Base-by-base conservation (phyloP, 2,888 invertebrate species). In the Kuschelorhynchus macadamiae region DNA sequence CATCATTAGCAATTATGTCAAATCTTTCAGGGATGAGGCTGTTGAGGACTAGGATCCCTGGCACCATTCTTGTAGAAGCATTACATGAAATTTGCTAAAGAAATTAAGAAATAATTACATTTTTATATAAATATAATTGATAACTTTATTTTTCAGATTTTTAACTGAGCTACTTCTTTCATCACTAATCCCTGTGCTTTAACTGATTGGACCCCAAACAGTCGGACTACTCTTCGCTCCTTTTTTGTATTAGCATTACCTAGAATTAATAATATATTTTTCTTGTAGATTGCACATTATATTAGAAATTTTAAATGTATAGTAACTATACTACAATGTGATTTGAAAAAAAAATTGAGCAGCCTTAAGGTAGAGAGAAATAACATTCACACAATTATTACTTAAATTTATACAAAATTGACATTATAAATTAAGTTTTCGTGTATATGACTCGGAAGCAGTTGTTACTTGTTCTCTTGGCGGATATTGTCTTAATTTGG, bases 221-320 rank as follows among this genome's bases (percentile, higher is more conserved):
- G 47, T 63, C 67, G 59, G 69, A 75, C 74, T 77, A 71, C 72
- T 74, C 74, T 77, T 77, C 71, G 72, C 74, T 71, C 75, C 72
- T 73, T 79, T 75, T 76, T 73, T 71, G 70, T 74, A 74, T 76
- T 78, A 77, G 76, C 75, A 72, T 67, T 78, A 76, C 72, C 75
- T 78, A 77, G 60, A 67, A 74, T 77, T 77, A 16, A 78, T 42
- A 59, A 60, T 69, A 60, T 66, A 62, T 76, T 78, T 77, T 79
- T 78, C 77, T 74, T 76, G 78, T 80, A 80, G 80, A 76, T 76
- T 80, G 80, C 80, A 80, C 79, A 77, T 76, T 76, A 74, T 73
- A 70, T 75, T 73, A 76, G 63, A 74, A 71, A 74, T 72, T 76
- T 78, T 76, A 75, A 77, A 79, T 79, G 79, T 79, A 78, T 78